These are phyloP conservation scores for Hetaerina americana DNA, from an alignment of 1,140 invertebrate species.

Conservation along the genomic window DNA sequence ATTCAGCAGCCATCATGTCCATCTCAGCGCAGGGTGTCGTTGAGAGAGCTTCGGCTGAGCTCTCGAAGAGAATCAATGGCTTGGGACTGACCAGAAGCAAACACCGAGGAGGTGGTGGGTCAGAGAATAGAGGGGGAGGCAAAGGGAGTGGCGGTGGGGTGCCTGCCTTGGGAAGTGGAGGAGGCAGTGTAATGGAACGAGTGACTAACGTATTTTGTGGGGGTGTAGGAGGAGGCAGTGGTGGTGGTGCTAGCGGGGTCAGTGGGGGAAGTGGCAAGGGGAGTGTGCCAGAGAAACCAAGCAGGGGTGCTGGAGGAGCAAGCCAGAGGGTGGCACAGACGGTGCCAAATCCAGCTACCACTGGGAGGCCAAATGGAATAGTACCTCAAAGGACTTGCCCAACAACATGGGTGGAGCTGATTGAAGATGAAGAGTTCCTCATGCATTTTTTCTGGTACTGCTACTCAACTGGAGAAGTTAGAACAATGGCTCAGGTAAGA, in stretches of 20 bases:
- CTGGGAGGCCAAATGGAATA: background rate
- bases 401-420: slow-evolving; percentile 57
- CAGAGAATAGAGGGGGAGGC: background rate
- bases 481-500: slow-evolving; percentile 59
- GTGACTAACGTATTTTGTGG: slow-evolving; percentile 73
- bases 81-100: slow-evolving; percentile 51
- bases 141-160: background rate
- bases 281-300: background rate
- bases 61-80: slow-evolving; percentile 75
- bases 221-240: slow-evolving; percentile 32
- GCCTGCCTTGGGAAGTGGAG: slow-evolving; percentile 20
- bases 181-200: slow-evolving; percentile 63
- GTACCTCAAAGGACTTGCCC: slow-evolving; percentile 11
- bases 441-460: slow-evolving; percentile 76
- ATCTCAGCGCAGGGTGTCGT: slow-evolving; percentile 69
- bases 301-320: too few species aligned
- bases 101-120: slow-evolving; percentile 33
- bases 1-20: slow-evolving; percentile 2
- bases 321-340: too few species aligned
- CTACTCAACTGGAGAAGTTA: slow-evolving; percentile 64
- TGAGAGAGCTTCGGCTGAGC: slow-evolving; percentile 73
- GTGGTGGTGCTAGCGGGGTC: slow-evolving; percentile 18
- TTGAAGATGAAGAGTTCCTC: slow-evolving; percentile 72
- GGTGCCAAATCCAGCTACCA: background rate
- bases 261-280: slow-evolving; percentile 17